Conservation (phyloP, 2,888 invertebrate species). For the Luffia ferchaultella region DNA sequence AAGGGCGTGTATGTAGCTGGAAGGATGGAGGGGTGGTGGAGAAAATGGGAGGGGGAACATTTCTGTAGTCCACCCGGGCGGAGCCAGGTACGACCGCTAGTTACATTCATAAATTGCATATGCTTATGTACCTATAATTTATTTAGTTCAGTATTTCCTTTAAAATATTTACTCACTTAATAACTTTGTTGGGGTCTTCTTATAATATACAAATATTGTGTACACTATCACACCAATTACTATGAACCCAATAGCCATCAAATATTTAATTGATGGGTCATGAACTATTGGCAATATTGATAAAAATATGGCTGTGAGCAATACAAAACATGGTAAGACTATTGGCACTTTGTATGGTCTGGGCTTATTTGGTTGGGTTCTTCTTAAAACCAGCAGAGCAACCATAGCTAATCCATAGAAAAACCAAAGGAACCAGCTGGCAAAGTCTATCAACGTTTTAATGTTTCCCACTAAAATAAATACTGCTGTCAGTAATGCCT, state of each 20-base stretch:
- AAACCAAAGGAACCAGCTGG: conserved; percentile 88
- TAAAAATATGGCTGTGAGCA: conserved; percentile 75
- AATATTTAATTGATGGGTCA: conserved; percentile 78
- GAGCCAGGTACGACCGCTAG: too few relatives aligned
- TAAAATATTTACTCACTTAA: conserved; percentile 72
- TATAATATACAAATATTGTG: conserved; percentile 77
- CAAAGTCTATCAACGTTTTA: conserved; percentile 80
- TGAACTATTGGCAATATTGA: conserved; percentile 78
- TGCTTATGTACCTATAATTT: too few relatives aligned
- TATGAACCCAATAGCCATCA: conserved; percentile 78
- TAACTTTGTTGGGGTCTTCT: conserved; percentile 67
- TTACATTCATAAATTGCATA: too few relatives aligned
- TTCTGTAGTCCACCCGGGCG: too few relatives aligned
- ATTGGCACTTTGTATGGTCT: conserved; percentile 81
- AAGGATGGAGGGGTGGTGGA: too few relatives aligned
- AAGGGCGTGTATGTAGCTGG: too few relatives aligned
- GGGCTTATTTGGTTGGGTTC: conserved; percentile 70
- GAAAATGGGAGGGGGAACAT: too few relatives aligned
- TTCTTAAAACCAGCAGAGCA: conserved; percentile 76
- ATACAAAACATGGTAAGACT: conserved; percentile 75
- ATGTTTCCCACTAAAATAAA: conserved; percentile 81
- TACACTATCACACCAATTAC: conserved; percentile 75
- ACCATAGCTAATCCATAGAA: conserved; percentile 87
- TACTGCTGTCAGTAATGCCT: conserved; percentile 73
- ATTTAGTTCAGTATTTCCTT: too few relatives aligned